Conservation (phyloP, 2,888 invertebrate species). For the Caenorhabditis sp. region DNA sequence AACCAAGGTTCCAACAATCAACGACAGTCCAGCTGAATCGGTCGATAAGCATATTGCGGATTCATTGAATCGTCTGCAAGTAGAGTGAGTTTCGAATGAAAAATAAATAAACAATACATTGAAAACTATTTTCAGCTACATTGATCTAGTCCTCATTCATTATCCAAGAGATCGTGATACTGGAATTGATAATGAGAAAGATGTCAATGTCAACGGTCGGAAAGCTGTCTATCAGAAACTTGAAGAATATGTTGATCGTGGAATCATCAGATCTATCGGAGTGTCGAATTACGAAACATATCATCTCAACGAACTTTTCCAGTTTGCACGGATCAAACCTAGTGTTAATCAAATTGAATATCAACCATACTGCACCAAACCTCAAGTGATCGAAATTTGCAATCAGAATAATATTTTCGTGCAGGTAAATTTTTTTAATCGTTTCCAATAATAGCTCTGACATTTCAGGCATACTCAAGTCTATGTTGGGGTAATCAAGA, state of each 20-base stretch:
- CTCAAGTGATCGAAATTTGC: slow-evolving; percentile 63
- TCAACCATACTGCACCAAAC: slow-evolving; percentile 71
- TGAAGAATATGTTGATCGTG: slow-evolving; percentile 74
- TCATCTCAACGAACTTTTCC: slow-evolving; percentile 78
- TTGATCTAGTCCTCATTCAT: slow-evolving; percentile 45
- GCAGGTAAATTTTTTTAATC: slow-evolving; percentile 24
- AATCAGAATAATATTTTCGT: slow-evolving; percentile 70
- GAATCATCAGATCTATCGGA: slow-evolving; percentile 78
- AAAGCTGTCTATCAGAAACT: slow-evolving; percentile 79
- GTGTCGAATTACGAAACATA: slow-evolving; percentile 82
- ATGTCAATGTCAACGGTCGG: slow-evolving; percentile 70
- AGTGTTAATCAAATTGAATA: slow-evolving; percentile 70
- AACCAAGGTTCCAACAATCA: slow-evolving; percentile 78
- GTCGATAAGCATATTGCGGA: slow-evolving; percentile 30
- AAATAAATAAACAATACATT: too few species aligned
- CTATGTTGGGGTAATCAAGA: slow-evolving; percentile 66
- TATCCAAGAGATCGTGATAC: slow-evolving; percentile 38
- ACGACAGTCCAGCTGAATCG: slow-evolving; percentile 24
- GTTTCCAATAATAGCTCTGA: neutral
- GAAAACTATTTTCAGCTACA: slow-evolving; percentile 35
- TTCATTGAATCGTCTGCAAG: slow-evolving; percentile 40
- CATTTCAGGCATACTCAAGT: slow-evolving; percentile 72
- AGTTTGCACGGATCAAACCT: slow-evolving; percentile 46
- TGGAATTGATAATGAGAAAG: slow-evolving; percentile 13
- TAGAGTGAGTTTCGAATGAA: slow-evolving; percentile 12